phyloP scores from a whole-genome alignment of 1,140 invertebrate genomes.

The Lutraria rhynchaena region DNA sequence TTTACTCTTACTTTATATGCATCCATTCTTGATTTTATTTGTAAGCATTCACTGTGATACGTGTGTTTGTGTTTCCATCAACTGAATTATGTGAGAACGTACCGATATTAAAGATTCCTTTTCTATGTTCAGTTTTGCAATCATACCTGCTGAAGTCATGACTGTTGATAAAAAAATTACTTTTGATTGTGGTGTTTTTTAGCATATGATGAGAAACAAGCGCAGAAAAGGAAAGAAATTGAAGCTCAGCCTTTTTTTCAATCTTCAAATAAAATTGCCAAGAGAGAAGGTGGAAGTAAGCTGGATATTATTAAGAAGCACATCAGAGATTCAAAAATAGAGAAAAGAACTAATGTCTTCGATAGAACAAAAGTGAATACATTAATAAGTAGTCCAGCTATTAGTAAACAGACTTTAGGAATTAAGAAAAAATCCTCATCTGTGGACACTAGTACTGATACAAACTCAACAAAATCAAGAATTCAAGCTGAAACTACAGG shows the following conservation, averaged over 20 bases:
- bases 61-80: too few species aligned
- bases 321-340: background rate
- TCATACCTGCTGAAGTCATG: too few species aligned
- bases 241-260: slow-evolving; percentile 42
- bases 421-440: slow-evolving; percentile 11
- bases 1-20: too few species aligned
- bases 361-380: slow-evolving; percentile 20
- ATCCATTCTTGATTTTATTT: too few species aligned
- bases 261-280: slow-evolving; percentile 10
- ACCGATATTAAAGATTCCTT: too few species aligned
- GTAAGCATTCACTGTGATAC: too few species aligned
- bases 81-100: too few species aligned
- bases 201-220: slow-evolving; percentile 57
- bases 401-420: slow-evolving; percentile 14
- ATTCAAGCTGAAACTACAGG: background rate
- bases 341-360: background rate
- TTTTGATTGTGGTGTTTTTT: too few species aligned
- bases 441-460: background rate
- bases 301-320: slow-evolving; percentile 35
- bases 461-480: background rate
- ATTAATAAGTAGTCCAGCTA: background rate
- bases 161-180: too few species aligned
- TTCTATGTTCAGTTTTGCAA: too few species aligned
- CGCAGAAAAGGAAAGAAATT: slow-evolving; percentile 53
- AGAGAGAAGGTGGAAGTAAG: slow-evolving; percentile 2